Conservation (phyloP, 2,888 invertebrate genomes). For the Idaea aversata region DNA sequence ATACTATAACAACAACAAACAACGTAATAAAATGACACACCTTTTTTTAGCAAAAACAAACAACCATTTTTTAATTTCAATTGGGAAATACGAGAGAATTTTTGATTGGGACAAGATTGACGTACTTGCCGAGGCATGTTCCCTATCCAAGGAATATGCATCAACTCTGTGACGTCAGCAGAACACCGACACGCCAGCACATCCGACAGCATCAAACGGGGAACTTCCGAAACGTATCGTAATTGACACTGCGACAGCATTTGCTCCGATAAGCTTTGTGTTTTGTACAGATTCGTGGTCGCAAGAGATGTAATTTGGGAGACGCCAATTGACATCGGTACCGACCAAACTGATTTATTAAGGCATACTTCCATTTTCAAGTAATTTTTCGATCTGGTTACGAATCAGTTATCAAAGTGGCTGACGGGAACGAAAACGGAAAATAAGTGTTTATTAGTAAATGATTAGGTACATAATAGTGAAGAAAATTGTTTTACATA, state of each 20-base stretch:
- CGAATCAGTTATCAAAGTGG: too few relatives aligned
- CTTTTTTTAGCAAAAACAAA: background rate
- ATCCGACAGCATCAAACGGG: conserved; percentile 42
- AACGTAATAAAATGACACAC: too few relatives aligned
- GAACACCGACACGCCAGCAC: conserved; percentile 25
- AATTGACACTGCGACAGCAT: conserved; percentile 27
- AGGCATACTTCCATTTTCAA: background rate
- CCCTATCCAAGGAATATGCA: conserved; percentile 14
- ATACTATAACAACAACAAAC: background rate
- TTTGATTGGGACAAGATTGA: conserved; percentile 10
- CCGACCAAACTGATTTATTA: background rate
- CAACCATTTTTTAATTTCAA: background rate
- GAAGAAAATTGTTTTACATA: too few relatives aligned
- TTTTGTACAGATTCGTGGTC: background rate
- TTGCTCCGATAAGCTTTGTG: conserved; percentile 1
- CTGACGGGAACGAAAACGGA: too few relatives aligned
- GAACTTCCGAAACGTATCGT: conserved; percentile 37
- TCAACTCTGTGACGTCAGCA: conserved; percentile 32
- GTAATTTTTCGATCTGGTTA: too few relatives aligned
- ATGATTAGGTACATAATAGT: too few relatives aligned
- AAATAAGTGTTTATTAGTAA: too few relatives aligned
- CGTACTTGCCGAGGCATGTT: conserved; percentile 6
- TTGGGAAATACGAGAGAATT: conserved; percentile 11
- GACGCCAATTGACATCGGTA: background rate
- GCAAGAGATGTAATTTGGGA: background rate